phyloP scores from a whole-genome alignment of 2,113 vertebrate genomes.

The Pseudopipra pipra region DNA sequence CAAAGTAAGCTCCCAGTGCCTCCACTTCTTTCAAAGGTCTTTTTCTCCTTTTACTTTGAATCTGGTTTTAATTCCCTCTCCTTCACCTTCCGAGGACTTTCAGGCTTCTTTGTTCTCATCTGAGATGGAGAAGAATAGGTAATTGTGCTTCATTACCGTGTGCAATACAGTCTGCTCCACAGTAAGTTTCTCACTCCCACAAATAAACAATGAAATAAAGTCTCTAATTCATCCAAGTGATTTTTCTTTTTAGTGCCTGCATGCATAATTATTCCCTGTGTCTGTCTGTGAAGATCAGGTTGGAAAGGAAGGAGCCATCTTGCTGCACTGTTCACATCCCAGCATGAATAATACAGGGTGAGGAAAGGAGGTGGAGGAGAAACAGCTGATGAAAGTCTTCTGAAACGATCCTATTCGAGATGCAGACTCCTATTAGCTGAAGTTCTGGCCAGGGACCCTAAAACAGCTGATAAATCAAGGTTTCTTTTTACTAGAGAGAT shows the following conservation, averaged over 20 bases:
- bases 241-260: neutral
- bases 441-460: neutral
- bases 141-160: constrained; percentile 24
- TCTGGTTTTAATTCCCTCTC: constrained; percentile 11
- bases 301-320: neutral
- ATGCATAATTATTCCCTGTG: neutral
- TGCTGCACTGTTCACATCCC: neutral
- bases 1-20: neutral
- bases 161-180: neutral
- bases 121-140: constrained; percentile 2
- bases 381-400: neutral
- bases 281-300: neutral
- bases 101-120: constrained; percentile 32
- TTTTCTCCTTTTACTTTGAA: neutral
- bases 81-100: neutral
- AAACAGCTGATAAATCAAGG: neutral
- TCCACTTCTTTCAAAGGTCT: neutral
- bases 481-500: neutral
- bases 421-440: neutral
- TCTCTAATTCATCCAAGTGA: constrained; percentile 3
- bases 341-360: neutral
- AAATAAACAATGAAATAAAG: constrained; percentile 43
- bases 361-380: neutral
- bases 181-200: neutral
- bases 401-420: neutral